Conservation (phyloP, 2,888 invertebrate species). For the Noctuana brunneofusca region DNA sequence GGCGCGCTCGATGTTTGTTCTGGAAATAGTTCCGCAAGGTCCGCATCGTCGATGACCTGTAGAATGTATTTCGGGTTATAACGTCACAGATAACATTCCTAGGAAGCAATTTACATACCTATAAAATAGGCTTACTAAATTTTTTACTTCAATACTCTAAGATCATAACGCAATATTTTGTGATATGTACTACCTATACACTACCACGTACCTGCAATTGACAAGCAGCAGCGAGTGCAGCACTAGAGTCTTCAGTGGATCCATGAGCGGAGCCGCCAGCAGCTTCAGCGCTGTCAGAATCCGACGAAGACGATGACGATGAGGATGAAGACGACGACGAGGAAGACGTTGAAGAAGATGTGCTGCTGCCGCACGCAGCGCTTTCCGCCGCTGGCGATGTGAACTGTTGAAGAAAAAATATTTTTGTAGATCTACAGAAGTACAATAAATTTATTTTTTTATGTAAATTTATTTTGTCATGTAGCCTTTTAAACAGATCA, state of each 20-base stretch:
- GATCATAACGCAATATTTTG: no score
- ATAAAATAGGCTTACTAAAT: no score
- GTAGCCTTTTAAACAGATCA: no score
- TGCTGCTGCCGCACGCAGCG: conserved; percentile 70
- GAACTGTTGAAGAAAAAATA: conserved; percentile 54
- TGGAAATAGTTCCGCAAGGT: conserved; percentile 89
- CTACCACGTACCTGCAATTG: conserved; percentile 73
- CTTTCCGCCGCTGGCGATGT: conserved; percentile 66
- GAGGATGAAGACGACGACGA: conserved; percentile 76
- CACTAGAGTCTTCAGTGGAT: conserved; percentile 79
- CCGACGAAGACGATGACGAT: conserved; percentile 75
- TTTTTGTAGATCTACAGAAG: background rate
- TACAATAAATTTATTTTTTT: background rate
- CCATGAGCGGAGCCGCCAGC: conserved; percentile 67
- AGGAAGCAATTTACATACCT: background rate
- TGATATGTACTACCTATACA: no score
- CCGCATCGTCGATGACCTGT: conserved; percentile 90
- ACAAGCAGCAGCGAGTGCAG: conserved; percentile 81
- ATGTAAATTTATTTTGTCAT: no score
- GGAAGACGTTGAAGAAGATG: conserved; percentile 70
- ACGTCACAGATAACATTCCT: conserved; percentile 21
- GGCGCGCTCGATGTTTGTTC: conserved; percentile 86
- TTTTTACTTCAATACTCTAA: no score
- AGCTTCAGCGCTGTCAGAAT: conserved; percentile 73
- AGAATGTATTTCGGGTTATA: conserved; percentile 43